Evolutionary conservation across 2,797 vertebrate genomes (phyloP).

Genomic region (Iguana delicatissima): DNA sequence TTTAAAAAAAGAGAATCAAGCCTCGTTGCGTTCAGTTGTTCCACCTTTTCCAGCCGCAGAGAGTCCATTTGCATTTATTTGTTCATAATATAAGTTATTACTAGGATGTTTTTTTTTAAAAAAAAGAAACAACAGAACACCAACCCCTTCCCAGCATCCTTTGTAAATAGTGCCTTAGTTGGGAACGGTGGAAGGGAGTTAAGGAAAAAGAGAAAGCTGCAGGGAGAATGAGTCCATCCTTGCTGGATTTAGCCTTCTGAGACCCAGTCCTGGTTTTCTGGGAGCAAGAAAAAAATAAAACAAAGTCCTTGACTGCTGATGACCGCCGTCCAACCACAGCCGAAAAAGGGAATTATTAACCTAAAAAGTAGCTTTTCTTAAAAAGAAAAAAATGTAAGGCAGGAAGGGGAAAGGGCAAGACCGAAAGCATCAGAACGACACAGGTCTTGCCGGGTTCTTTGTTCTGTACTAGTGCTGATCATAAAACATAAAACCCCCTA

Average conservation of each 20-base stretch:
- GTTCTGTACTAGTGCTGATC: slow-evolving; percentile 71
- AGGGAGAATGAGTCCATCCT: slow-evolving; percentile 48
- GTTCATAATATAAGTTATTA: slow-evolving; percentile 24
- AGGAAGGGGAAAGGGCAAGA: not conserved
- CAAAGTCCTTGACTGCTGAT: slow-evolving; percentile 41
- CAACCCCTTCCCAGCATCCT: not conserved
- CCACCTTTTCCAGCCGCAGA: slow-evolving; percentile 38
- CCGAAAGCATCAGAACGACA: not conserved
- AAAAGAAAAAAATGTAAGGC: not conserved
- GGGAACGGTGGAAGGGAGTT: not conserved
- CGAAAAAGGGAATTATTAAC: not conserved
- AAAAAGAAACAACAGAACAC: not conserved
- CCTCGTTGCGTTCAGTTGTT: slow-evolving; percentile 32
- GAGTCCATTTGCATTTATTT: slow-evolving; percentile 33
- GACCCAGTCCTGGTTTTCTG: slow-evolving; percentile 51
- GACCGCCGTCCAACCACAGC: not conserved
- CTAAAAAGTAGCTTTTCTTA: not conserved
- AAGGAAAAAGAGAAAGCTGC: not conserved
- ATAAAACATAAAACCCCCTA: slow-evolving; percentile 63
- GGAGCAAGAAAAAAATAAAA: not conserved
- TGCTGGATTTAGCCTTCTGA: slow-evolving; percentile 44
- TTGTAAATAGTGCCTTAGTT: not conserved
- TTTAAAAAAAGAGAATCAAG: slow-evolving; percentile 40
- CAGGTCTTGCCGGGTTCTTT: slow-evolving; percentile 37
- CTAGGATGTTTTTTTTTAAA: not conserved